phyloP scores from a whole-genome alignment of 2,888 invertebrate species.

The Disparrhopalites patrizii region DNA sequence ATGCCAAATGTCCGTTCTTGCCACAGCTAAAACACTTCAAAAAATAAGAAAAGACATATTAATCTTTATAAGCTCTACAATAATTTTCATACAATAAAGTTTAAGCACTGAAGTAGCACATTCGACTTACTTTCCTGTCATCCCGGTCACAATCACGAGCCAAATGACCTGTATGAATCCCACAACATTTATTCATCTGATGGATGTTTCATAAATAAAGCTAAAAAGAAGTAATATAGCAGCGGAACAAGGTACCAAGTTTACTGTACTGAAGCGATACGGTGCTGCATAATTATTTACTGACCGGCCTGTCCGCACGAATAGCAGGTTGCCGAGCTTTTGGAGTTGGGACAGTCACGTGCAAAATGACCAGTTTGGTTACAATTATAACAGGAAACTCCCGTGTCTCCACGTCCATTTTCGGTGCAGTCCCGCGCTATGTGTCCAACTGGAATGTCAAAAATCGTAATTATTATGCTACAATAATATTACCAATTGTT shows the following conservation, averaged over 20 bases:
- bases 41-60: constrained; percentile 6
- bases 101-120: background rate
- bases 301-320: constrained; percentile 18
- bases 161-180: constrained; percentile 8
- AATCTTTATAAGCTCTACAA: no score
- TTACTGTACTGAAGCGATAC: background rate
- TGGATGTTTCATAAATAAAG: background rate
- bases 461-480: no score
- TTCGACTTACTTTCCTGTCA: constrained; percentile 13
- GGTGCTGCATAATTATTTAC: background rate
- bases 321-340: constrained; percentile 20
- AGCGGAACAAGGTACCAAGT: no score
- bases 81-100: no score
- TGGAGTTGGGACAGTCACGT: constrained; percentile 41
- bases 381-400: constrained; percentile 25
- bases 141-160: constrained; percentile 20
- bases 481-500: no score
- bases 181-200: background rate
- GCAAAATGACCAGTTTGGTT: constrained; percentile 31
- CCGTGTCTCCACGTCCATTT: constrained; percentile 14
- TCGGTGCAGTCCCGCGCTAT: constrained; percentile 26
- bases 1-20: constrained; percentile 88
- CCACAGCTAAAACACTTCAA: constrained; percentile 60
- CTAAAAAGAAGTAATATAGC: background rate
- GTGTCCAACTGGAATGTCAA: constrained; percentile 18